phyloP scores from a whole-genome alignment of 92 coral and sea anemone species.

The Heteractis magnifica region DNA sequence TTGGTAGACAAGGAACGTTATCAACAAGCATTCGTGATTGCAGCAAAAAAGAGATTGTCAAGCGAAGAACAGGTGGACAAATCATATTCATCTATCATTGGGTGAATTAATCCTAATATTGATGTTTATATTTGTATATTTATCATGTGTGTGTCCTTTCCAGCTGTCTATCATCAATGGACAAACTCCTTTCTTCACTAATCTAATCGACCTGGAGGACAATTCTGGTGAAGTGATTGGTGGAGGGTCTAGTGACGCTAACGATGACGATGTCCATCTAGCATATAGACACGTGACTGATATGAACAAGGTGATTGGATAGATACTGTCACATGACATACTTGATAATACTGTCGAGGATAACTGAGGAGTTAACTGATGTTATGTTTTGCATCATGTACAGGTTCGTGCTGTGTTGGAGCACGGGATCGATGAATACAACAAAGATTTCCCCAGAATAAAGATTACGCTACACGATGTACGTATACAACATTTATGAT shows the following conservation, averaged over 20 bases:
- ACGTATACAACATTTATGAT: slow-evolving; percentile 1
- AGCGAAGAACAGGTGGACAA: slow-evolving; percentile 80
- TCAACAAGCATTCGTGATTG: slow-evolving; percentile 88
- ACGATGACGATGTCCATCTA: slow-evolving; percentile 92
- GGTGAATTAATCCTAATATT: neutral
- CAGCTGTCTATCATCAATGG: slow-evolving; percentile 71
- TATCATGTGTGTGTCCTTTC: slow-evolving; percentile 3
- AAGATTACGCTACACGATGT: slow-evolving; percentile 86
- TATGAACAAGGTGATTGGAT: slow-evolving; percentile 75
- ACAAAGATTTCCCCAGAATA: slow-evolving; percentile 91
- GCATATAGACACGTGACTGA: slow-evolving; percentile 83
- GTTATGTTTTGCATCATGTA: neutral
- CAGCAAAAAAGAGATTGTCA: slow-evolving; percentile 85
- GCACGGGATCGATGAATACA: slow-evolving; percentile 95
- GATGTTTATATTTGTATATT: no score
- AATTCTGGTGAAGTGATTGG: slow-evolving; percentile 70
- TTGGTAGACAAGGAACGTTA: slow-evolving; percentile 93
- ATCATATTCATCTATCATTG: neutral
- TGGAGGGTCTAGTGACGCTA: slow-evolving; percentile 78
- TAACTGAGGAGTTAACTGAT: neutral
- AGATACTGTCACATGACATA: neutral
- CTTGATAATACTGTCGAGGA: neutral
- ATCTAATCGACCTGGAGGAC: slow-evolving; percentile 90
- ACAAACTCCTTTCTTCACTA: slow-evolving; percentile 86
- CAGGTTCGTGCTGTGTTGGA: slow-evolving; percentile 89